phyloP scores from a whole-genome alignment of 1,140 invertebrate species.

The Whitmania pigra region DNA sequence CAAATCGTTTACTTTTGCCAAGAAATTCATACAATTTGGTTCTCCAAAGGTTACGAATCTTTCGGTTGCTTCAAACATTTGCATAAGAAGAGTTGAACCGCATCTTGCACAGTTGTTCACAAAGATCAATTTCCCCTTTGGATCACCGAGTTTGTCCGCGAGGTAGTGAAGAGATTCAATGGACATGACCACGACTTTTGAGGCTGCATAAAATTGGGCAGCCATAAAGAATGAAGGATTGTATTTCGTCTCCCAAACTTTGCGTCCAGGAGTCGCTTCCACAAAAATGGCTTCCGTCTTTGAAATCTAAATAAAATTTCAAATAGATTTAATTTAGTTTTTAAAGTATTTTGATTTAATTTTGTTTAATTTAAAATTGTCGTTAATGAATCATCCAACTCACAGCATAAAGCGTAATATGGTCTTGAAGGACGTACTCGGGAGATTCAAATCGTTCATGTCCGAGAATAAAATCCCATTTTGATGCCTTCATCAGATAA shows the following conservation, averaged over 20 bases:
- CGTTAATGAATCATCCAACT: background rate
- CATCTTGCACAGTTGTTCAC: constrained; percentile 20
- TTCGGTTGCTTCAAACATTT: constrained; percentile 19
- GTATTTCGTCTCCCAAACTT: constrained; percentile 7
- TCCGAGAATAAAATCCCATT: constrained; percentile 10
- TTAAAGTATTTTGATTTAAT: too few relatives aligned
- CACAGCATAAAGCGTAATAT: constrained; percentile 19
- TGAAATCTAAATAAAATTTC: too few relatives aligned
- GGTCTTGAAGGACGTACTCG: constrained; percentile 18
- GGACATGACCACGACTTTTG: background rate
- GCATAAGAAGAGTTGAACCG: constrained; percentile 18
- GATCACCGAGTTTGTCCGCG: constrained; percentile 20
- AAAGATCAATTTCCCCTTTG: constrained; percentile 19
- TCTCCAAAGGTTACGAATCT: constrained; percentile 12
- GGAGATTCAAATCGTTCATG: constrained; percentile 17
- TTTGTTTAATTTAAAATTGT: background rate
- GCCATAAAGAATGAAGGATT: constrained; percentile 12
- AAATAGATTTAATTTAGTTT: too few relatives aligned
- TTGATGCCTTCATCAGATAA: background rate
- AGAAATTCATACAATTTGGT: background rate
- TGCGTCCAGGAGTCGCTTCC: background rate
- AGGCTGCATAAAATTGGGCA: constrained; percentile 15
- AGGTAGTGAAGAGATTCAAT: background rate
- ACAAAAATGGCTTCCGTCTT: constrained; percentile 20
- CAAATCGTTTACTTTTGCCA: background rate